Evolutionary conservation across 2,113 vertebrate genomes (phyloP).

Genomic region (Coptodon rendalli): DNA sequence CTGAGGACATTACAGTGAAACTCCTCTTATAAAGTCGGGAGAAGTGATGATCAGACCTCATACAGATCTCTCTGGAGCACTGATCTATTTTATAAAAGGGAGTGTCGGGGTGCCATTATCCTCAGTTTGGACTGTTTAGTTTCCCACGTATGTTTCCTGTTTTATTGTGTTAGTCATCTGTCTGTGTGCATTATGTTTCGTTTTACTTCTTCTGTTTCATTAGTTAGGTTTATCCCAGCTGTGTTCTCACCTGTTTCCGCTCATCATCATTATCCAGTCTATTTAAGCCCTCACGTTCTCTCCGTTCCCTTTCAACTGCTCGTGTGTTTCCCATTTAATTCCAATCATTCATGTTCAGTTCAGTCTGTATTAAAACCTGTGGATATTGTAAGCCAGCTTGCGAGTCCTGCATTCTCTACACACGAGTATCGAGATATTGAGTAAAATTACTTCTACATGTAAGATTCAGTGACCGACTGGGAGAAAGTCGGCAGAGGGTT

Average conservation of each 20-base stretch:
- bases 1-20: neutral
- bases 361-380: neutral
- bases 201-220: neutral
- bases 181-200: neutral
- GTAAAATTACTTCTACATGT: neutral
- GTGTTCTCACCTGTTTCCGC: neutral
- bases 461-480: neutral
- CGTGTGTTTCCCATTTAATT: neutral
- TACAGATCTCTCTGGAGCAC: neutral
- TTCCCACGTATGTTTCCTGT: neutral
- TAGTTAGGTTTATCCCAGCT: neutral
- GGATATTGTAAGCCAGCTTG: neutral
- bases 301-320: neutral
- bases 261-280: neutral
- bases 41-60: neutral
- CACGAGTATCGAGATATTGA: neutral
- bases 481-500: neutral
- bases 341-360: neutral
- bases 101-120: neutral
- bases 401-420: neutral
- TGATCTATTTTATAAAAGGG: neutral
- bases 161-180: neutral
- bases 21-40: neutral
- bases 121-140: neutral
- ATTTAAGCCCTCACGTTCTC: neutral